Evolutionary conservation across 1,140 invertebrate species (phyloP).

Genomic region (Diabrotica virgifera): DNA sequence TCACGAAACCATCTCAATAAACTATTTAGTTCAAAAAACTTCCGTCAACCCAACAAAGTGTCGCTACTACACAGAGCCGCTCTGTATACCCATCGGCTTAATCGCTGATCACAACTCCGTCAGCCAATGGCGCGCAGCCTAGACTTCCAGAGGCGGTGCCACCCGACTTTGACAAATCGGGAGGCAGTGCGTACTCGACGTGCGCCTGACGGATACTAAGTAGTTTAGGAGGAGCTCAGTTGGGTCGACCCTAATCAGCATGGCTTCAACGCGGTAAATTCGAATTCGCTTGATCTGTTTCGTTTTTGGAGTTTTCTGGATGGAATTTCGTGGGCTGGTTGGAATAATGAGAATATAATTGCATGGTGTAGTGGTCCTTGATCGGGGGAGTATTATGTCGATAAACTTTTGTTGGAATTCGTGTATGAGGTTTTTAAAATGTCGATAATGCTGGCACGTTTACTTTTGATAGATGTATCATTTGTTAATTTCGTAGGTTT

Average conservation of each 20-base stretch:
- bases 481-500: too few relatives aligned
- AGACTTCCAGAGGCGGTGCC: constrained; percentile 41
- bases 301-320: constrained; percentile 4
- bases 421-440: background rate
- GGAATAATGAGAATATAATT: constrained; percentile 10
- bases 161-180: constrained; percentile 44
- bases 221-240: constrained; percentile 46
- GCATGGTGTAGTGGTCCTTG: constrained; percentile 9
- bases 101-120: constrained; percentile 43
- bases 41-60: constrained; percentile 33
- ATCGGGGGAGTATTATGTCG: background rate
- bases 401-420: background rate
- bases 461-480: too few relatives aligned
- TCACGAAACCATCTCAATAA: constrained; percentile 25
- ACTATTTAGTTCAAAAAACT: constrained; percentile 29
- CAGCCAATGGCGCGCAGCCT: constrained; percentile 40
- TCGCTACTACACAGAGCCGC: constrained; percentile 42
- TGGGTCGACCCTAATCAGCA: constrained; percentile 47
- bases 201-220: constrained; percentile 47
- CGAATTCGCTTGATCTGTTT: constrained; percentile 28
- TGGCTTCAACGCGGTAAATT: constrained; percentile 47
- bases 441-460: background rate
- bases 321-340: constrained; percentile 10
- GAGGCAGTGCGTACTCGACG: constrained; percentile 45
- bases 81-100: constrained; percentile 37